Base-by-base conservation (phyloP, 2,797 vertebrate genomes). In the Tokudaia muenninki region DNA sequence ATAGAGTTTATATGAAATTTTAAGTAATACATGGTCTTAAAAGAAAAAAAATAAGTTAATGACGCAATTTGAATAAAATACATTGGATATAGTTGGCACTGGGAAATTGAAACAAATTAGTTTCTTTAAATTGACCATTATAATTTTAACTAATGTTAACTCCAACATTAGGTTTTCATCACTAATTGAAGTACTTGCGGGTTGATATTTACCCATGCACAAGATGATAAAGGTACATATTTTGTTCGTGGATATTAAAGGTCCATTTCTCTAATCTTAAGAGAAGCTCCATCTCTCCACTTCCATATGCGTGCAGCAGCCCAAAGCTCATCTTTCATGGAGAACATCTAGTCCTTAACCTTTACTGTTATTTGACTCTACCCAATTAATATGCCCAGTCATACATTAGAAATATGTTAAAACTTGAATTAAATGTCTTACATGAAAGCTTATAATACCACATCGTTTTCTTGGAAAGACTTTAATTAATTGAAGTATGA, bases 341-440 rank as follows among this genome's bases (percentile, higher is more conserved):
- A 94, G 44, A 94, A 91, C 16, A 88, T 75, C 59, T 92, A 50
- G 78, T 96, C 93, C 96, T 97, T 97, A 93, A 96, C 90, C 90
- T 97, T 97, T 98, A 96, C 94, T 79, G 57, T 93, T 97, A 95
- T 97, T 95, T 96, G 74, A 90, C 7, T 90, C 50, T 92, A 24
- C 84, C 94, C 78, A 97, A 95, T 97, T 97, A 96, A 96, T 95
- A 97, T 93, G 84, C 94, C 47, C 72, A 87, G 87, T 97, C 96
- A 94, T 94, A 93, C 59, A 87, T 92, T 86, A 94, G 96, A 95
- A 95, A 97, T 96, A 92, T 72, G 80, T 97, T 97, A 93, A 95
- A 97, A 94, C 72, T 97, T 92, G 93, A 96, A 96, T 93, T 96
- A 97, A 98, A 96, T 97, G 78, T 92, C 95, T 95, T 78, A n/a